Evolutionary conservation across 2,113 vertebrate genomes (phyloP).

Genomic region (Oryzias celebensis): DNA sequence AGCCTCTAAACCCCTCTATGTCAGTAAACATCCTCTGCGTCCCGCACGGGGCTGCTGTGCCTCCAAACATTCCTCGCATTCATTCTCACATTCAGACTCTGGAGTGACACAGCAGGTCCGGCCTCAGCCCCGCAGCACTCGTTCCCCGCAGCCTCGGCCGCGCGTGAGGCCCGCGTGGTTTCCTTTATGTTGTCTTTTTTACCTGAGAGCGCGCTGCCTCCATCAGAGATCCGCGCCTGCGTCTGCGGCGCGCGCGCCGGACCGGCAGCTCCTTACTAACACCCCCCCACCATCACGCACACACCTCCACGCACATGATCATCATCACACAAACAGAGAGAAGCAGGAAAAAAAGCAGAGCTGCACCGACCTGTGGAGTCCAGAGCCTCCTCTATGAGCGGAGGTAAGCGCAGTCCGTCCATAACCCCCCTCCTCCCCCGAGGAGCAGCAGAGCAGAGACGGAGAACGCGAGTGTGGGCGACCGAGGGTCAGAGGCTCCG

Average conservation of each 20-base stretch:
- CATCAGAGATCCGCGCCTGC: conserved; percentile 51
- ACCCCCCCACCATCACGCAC: conserved; percentile 15
- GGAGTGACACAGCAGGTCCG: conserved; percentile 14
- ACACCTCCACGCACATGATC: conserved; percentile 1
- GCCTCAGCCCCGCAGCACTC: neutral
- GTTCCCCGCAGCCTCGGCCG: too few relatives aligned
- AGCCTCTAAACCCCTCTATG: conserved; percentile 15
- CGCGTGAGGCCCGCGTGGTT: too few relatives aligned
- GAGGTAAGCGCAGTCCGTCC: conserved; percentile 78
- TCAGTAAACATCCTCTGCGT: conserved; percentile 60
- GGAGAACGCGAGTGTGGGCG: conserved; percentile 57
- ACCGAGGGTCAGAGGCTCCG: conserved; percentile 70
- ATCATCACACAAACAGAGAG: conserved; percentile 22
- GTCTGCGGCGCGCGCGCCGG: conserved; percentile 37
- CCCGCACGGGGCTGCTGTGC: conserved; percentile 20
- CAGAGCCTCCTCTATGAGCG: conserved; percentile 77
- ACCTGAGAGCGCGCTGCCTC: conserved; percentile 58
- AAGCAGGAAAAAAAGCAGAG: neutral
- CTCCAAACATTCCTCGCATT: conserved; percentile 55
- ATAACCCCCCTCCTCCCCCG: conserved; percentile 64
- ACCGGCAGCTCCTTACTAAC: conserved; percentile 32
- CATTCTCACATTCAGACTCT: conserved; percentile 12
- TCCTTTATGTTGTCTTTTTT: conserved; percentile 29
- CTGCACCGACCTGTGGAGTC: conserved; percentile 76
- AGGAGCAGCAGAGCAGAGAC: conserved; percentile 42